Conservation (phyloP, 2,113 vertebrate genomes). For the Gobio gobio region DNA sequence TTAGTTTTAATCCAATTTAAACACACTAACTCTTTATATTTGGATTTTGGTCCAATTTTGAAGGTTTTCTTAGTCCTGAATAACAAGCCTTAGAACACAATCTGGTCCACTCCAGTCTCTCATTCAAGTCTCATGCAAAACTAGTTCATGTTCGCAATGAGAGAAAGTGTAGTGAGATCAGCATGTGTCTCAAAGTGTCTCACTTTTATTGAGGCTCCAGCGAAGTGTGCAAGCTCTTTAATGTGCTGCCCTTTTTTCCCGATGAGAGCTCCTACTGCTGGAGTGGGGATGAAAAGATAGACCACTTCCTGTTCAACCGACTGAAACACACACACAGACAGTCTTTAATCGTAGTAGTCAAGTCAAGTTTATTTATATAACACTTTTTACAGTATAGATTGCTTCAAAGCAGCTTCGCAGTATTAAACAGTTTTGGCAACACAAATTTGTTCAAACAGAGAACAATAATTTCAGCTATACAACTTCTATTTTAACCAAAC, state of each 20-base stretch:
- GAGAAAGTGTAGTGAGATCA: neutral
- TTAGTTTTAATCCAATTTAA: no score
- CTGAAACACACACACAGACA: slow-evolving; percentile 64
- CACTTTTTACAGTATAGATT: neutral
- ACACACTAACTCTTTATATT: no score
- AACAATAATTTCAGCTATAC: neutral
- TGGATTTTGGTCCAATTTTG: no score
- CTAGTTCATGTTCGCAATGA: neutral
- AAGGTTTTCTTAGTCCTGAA: neutral
- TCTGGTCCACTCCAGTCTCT: neutral
- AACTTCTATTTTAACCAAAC: neutral
- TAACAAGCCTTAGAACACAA: neutral
- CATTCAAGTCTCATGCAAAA: neutral
- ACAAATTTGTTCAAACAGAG: neutral
- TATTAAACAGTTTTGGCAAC: neutral
- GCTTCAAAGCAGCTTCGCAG: neutral
- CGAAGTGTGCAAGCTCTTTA: slow-evolving; percentile 92
- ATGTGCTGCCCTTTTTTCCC: slow-evolving; percentile 97
- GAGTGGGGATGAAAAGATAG: slow-evolving; percentile 94
- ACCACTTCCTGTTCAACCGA: slow-evolving; percentile 90
- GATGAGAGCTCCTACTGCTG: slow-evolving; percentile 94
- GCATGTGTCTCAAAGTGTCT: slow-evolving; percentile 40
- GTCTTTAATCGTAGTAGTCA: neutral
- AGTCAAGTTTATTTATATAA: neutral
- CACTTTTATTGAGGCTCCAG: slow-evolving; percentile 96